Percentiles rank a stretch among this genome's conserved stretches.
Evolutionary conservation across 2,888 invertebrate species (phyloP).

Genomic region (Parascotia fuliginaria): DNA sequence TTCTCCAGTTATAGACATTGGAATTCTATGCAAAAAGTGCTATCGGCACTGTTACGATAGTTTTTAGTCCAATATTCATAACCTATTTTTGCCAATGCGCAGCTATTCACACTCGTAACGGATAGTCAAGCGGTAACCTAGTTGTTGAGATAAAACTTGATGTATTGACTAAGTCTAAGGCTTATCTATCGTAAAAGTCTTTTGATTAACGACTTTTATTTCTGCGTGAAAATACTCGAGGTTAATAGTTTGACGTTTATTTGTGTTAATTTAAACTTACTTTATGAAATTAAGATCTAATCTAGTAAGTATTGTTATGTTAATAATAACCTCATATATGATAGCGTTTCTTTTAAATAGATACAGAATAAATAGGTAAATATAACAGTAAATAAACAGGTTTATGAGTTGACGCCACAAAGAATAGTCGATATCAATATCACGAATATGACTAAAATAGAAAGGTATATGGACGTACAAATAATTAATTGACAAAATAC

Average conservation of each 20-base stretch:
- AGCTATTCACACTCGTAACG: constrained; percentile 20
- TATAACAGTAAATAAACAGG: too few relatives aligned
- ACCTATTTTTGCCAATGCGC: constrained; percentile 34
- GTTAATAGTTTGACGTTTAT: neutral
- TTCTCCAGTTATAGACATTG: neutral
- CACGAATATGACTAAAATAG: too few relatives aligned
- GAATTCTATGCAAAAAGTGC: constrained; percentile 17
- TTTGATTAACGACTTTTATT: constrained; percentile 2
- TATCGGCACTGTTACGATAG: constrained; percentile 18
- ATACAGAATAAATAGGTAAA: too few relatives aligned
- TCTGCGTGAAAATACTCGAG: neutral
- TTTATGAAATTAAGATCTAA: too few relatives aligned
- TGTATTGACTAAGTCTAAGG: constrained; percentile 15
- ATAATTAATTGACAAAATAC: too few relatives aligned
- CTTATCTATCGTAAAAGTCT: constrained; percentile 1
- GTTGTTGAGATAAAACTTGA: constrained; percentile 24
- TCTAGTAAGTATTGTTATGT: too few relatives aligned
- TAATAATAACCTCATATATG: too few relatives aligned
- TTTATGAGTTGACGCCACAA: too few relatives aligned
- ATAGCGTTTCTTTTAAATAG: too few relatives aligned
- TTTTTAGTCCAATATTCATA: constrained; percentile 34
- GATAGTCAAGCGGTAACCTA: constrained; percentile 20
- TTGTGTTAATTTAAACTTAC: neutral
- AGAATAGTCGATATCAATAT: too few relatives aligned
- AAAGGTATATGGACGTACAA: too few relatives aligned